Evolutionary conservation across 2,113 vertebrate species (phyloP).

Genomic region (Carlito syrichta): DNA sequence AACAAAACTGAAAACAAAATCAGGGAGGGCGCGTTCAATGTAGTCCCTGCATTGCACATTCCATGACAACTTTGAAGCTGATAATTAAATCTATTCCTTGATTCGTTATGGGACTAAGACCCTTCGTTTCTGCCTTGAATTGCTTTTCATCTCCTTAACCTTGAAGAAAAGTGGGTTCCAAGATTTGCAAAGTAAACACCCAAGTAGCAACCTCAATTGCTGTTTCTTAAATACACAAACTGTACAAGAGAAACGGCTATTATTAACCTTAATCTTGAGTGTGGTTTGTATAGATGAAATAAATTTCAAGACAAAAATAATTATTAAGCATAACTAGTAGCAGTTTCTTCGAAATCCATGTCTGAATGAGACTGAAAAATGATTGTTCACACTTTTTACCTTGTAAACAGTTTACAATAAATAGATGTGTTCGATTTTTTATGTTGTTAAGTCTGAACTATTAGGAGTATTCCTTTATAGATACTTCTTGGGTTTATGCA

Average conservation of each 20-base stretch:
- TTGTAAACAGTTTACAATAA: not conserved
- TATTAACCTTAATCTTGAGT: not conserved
- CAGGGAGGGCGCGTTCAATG: rapidly evolving
- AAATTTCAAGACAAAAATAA: not conserved
- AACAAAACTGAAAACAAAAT: not conserved
- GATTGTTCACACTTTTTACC: not conserved
- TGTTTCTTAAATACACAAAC: not conserved
- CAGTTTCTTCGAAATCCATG: not conserved
- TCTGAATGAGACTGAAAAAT: not conserved
- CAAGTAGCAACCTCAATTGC: not conserved
- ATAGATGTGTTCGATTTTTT: not conserved
- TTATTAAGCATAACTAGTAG: not conserved
- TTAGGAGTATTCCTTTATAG: not conserved
- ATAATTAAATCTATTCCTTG: not conserved
- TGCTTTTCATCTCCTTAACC: not conserved
- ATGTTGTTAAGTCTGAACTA: not conserved
- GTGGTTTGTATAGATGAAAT: not conserved
- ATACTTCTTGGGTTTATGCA: not conserved
- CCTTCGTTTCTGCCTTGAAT: not conserved
- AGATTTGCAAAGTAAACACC: not conserved
- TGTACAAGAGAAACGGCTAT: not conserved
- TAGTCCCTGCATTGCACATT: not conserved
- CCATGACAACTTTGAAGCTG: not conserved
- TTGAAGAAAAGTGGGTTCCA: not conserved
- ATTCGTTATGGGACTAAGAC: not conserved